These are phyloP conservation scores for Dasypus novemcinctus DNA, from an alignment of 2,113 vertebrate species.

Conservation along the genomic window DNA sequence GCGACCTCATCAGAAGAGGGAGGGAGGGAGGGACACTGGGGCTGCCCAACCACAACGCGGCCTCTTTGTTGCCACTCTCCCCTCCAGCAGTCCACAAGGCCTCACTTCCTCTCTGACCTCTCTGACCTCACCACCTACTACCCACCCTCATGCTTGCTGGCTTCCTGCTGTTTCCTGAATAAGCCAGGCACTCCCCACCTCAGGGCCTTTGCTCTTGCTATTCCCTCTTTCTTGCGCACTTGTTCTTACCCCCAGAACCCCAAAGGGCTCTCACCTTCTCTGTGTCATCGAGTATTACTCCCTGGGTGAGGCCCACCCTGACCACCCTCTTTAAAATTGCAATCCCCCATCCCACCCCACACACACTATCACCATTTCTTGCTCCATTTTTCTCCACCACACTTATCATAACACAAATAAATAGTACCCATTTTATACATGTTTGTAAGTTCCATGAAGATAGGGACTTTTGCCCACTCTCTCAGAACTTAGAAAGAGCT, in stretches of 20 bases:
- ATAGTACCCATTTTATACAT: no score
- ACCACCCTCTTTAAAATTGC: neutral
- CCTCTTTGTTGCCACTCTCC: neutral
- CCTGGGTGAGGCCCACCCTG: neutral
- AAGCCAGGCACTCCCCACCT: neutral
- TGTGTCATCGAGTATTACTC: neutral
- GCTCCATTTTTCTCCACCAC: neutral
- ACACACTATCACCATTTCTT: neutral
- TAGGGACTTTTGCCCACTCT: neutral
- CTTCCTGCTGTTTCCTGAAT: neutral
- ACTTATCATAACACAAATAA: neutral
- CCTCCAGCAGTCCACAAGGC: neutral
- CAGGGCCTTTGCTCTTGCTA: neutral
- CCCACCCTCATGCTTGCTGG: neutral
- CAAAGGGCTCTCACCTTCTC: neutral
- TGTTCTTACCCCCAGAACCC: neutral
- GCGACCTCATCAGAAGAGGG: neutral
- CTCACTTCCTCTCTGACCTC: neutral
- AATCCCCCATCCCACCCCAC: accelerated
- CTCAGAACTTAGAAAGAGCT: neutral
- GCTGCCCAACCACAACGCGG: neutral
- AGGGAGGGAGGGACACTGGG: neutral
- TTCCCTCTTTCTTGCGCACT: neutral
- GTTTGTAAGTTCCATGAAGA: neutral
- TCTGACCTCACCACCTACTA: neutral